Evolutionary conservation across 2,888 invertebrate species (phyloP), one percentile per base, ranked within the genome.

Genomic region (Odontocerum albicorne): DNA sequence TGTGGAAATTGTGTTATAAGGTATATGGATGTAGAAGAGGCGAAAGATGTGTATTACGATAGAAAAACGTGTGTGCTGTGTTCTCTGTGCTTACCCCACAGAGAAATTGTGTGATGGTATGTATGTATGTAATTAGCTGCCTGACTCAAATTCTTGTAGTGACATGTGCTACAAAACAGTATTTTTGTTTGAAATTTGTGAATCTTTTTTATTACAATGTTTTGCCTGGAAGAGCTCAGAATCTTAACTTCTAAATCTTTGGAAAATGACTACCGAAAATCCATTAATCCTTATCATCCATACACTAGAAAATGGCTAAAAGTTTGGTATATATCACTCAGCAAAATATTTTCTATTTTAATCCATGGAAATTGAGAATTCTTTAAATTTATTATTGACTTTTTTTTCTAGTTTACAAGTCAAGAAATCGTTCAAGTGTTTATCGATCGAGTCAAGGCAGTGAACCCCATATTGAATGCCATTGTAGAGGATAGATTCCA

Each of bases 401-500:
- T 13, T 12, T 38, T 13, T 38, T 38, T 16, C 13, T 33, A 55
- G 55, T 39, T 55, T 27, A 43, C 50, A 3, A 55, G 55, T 42
- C 50, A 51, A 21, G 22, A 72, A 46, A 79, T 85, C 4, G 75
- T 86, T 3, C 68, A 75, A 62, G 78, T 83, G 1, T 88, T 83
- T 65, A 84, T 88, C 40, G 71, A 77, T 8, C 74, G 88, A 31
- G 83, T 86, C 52, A 74, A 78, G 60, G 78, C 83, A 67, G 83
- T 88, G 1, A 86, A 90, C 68, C 80, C 82, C 1, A 64, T 81
- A 2, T 65, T 89, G 46, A 89, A 89, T 70, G 86, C 86, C 3
- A 80, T 89, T 6, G 81, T 88, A 6, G 83, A 85, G 60, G 79
- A 86, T 49, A 74, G 87, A 51, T 89, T 82, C 65, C 74, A 79